Base-by-base conservation (phyloP, 2,888 invertebrate genomes). In the Charanyca ferruginea region DNA sequence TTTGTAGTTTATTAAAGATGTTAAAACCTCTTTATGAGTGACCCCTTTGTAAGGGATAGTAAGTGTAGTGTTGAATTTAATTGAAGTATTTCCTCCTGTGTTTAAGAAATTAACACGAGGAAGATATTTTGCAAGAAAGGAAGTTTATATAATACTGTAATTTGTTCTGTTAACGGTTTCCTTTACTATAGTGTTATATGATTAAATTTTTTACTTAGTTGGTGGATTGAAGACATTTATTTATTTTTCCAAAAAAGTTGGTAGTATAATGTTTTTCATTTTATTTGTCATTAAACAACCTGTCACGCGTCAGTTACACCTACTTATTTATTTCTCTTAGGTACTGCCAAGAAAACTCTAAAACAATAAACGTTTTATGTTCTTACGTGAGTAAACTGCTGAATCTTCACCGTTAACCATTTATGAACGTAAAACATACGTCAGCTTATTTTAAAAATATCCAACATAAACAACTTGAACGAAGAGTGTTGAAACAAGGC, bases 391-490 rank as follows among this genome's bases (percentile, higher is more conserved):
- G n/a, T 44, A 44, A 63, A 76, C 32, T 41, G 54, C 48, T 57
- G 51, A 57, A 41, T 51, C 54, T 52, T 42, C 22, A 59, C 23
- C 16, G 47, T 53, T 62, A 28, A 25, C 72, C 79, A 66, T 76
- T 62, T 69, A 76, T 49, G 67, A 79, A 64, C 48, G 53, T 60
- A 70, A 75, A 64, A 54, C 42, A 62, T 44, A 25, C 47, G 45
- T 60, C 38, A 25, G 59, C 47, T 69, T 87, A 83, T 86, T 88
- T 85, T 84, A 73, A 87, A 88, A 90, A 89, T 85, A 86, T 82
- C 67, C 70, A 83, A 81, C 80, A 81, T 86, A 81, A 83, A 81
- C 83, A 80, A 67, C 58, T 70, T 60, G 59, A n/a, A 28, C 42
- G 41, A 28, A 52, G 63, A 48, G 66, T 87, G 89, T 88, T 89